These are phyloP conservation scores for Dryomyza anilis DNA, from an alignment of 2,888 invertebrate genomes.

Conservation along the genomic window DNA sequence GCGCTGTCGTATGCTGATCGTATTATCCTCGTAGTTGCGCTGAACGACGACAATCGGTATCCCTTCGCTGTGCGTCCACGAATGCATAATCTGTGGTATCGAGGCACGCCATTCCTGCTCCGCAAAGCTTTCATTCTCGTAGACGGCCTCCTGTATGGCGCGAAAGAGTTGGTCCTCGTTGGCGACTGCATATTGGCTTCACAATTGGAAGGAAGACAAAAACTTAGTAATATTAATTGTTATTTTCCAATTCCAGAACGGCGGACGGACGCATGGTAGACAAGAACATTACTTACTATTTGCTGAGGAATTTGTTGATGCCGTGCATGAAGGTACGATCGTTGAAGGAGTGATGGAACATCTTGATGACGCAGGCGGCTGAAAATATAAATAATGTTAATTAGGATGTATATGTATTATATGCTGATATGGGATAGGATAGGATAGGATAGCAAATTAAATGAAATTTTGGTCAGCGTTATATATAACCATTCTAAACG, in stretches of 20 bases:
- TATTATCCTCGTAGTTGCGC: slow-evolving; percentile 62
- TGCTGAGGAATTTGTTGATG: slow-evolving; percentile 45
- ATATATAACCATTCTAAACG: too few species aligned
- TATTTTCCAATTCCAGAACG: slow-evolving; percentile 50
- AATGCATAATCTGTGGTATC: slow-evolving; percentile 64
- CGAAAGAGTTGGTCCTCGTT: slow-evolving; percentile 54
- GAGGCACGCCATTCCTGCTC: slow-evolving; percentile 39
- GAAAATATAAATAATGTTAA: background rate
- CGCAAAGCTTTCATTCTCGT: slow-evolving; percentile 37
- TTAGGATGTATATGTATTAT: background rate
- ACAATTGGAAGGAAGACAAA: slow-evolving; percentile 42
- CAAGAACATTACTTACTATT: slow-evolving; percentile 55
- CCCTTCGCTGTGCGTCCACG: slow-evolving; percentile 69
- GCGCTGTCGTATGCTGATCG: slow-evolving; percentile 65
- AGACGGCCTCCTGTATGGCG: slow-evolving; percentile 46
- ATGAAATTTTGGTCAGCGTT: too few species aligned
- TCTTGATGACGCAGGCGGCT: slow-evolving; percentile 54
- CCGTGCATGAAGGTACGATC: slow-evolving; percentile 51
- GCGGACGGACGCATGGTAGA: slow-evolving; percentile 27
- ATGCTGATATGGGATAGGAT: background rate
- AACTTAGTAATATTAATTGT: slow-evolving; percentile 53
- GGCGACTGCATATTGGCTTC: slow-evolving; percentile 54
- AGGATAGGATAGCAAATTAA: too few species aligned
- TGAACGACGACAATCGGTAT: slow-evolving; percentile 66
- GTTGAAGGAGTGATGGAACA: slow-evolving; percentile 58